Conservation (phyloP, 2,113 vertebrate genomes). For the Melanerpes formicivorus region DNA sequence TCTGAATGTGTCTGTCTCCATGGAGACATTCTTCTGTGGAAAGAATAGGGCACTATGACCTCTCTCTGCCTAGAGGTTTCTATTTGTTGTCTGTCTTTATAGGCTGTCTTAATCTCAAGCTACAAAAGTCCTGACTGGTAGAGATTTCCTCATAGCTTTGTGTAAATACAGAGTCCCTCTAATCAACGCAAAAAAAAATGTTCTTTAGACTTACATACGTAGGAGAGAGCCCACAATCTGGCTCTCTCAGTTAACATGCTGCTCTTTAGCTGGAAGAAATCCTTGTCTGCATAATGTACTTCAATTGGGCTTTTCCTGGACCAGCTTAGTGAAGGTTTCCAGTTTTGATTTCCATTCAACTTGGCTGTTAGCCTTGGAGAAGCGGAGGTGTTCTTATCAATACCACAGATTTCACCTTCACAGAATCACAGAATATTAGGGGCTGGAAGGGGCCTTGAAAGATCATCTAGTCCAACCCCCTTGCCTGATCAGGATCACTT, state of each 20-base stretch:
- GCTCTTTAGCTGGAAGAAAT: background rate
- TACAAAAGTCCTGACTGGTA: background rate
- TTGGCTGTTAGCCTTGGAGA: background rate
- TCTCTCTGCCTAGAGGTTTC: background rate
- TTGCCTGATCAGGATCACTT: no score
- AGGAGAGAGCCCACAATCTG: background rate
- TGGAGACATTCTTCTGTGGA: constrained; percentile 54
- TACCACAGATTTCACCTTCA: constrained; percentile 28
- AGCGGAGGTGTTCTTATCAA: background rate
- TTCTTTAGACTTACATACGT: background rate
- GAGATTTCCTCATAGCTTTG: background rate
- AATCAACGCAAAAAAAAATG: background rate
- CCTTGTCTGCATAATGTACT: background rate
- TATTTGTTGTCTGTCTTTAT: background rate
- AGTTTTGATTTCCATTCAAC: constrained; percentile 8
- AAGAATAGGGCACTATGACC: constrained; percentile 9
- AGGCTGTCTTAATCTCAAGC: background rate
- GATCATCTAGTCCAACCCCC: no score
- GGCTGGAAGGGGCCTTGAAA: no score
- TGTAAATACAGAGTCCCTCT: background rate
- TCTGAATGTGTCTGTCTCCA: constrained; percentile 62
- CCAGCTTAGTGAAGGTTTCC: background rate
- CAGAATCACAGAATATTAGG: no score
- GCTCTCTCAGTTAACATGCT: background rate
- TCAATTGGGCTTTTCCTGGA: background rate